Evolutionary conservation across 2,888 invertebrate species (phyloP), one percentile per base, ranked within the genome.

Genomic region (Phortica okadai): DNA sequence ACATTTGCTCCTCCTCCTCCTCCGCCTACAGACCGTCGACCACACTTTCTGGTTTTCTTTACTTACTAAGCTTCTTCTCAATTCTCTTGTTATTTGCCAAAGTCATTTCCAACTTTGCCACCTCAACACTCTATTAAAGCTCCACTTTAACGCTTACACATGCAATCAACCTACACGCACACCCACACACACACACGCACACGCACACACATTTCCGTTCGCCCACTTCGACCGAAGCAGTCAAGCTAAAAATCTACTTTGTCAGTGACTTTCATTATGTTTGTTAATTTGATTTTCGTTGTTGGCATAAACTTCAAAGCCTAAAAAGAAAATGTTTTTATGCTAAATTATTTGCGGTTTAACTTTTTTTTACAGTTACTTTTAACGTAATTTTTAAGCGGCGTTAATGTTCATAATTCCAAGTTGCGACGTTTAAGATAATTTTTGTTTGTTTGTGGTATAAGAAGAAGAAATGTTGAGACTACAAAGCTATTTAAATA

Each of bases 211-310:
- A 14, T 6, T 50, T 50, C 14, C 14, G 50, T 50, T 50, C 14
- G 6, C 50, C 50, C 14, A 14, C 50, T 14, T 50, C 50, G 14
- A 11, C 6, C 33, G 14, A 25, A 16, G 64, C 64, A 25, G 33
- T 64, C 64, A 64, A 33, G 25, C 41, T 41, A 64, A 64, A 64
- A 25, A 64, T 64, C 64, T 25, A 21, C 41, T 25, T 33, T 25
- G 64, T 64, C 64, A 33, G 33, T 11, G 74, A 7, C 69, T 74
- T 58, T 58, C 75, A 75, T 80, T 80, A 75, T 77, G 78, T 80
- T 78, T 72, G 50, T 77, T 80, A 80, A 80, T 80, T 80, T 77
- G 74, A 80, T 78, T 77, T 73, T 62, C 80, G 76, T 76, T 80
- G 78, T 77, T 62, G 2, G 41, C 50, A 50, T 8, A 0, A 50